Evolutionary conservation across 2,797 vertebrate species (phyloP).

Genomic region (Microtus obscurus): DNA sequence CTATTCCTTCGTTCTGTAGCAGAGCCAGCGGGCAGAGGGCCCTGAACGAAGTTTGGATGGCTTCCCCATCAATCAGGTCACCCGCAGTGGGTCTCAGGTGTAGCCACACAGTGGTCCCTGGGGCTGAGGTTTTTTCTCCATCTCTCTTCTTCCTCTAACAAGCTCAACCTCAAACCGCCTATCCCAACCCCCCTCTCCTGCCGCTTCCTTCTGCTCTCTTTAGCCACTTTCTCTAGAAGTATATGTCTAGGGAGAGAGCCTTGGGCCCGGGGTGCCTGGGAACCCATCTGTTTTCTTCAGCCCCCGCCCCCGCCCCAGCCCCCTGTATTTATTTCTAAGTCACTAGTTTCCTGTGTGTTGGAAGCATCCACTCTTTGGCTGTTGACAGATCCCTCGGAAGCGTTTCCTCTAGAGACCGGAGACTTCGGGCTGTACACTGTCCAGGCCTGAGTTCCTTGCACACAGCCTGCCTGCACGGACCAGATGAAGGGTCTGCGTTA

Average conservation of each 20-base stretch:
- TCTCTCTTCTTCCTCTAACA: conserved; percentile 48
- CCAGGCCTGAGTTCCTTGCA: neutral
- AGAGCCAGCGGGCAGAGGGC: conserved; percentile 52
- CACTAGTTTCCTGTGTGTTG: neutral
- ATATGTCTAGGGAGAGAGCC: neutral
- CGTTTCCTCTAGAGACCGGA: neutral
- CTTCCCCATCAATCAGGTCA: neutral
- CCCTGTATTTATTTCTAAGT: neutral
- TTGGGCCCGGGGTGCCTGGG: neutral
- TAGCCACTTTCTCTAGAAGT: neutral
- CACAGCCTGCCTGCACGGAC: neutral
- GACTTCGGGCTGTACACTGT: neutral
- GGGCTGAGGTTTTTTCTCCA: conserved; percentile 71
- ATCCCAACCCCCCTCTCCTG: neutral
- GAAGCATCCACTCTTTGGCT: neutral
- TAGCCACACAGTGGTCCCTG: conserved; percentile 41
- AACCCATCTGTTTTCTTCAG: neutral
- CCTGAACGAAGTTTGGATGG: conserved; percentile 54
- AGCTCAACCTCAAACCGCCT: conserved; percentile 69
- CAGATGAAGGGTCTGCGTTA: neutral
- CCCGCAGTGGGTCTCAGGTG: conserved; percentile 56
- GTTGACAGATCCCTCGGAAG: neutral
- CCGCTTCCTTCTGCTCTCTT: neutral
- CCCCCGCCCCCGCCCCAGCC: neutral
- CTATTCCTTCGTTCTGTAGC: neutral